Percentiles rank a stretch among this genome's conserved stretches.
Evolutionary conservation across 2,888 invertebrate species (phyloP).

Genomic region (Chloroclysta siterata): DNA sequence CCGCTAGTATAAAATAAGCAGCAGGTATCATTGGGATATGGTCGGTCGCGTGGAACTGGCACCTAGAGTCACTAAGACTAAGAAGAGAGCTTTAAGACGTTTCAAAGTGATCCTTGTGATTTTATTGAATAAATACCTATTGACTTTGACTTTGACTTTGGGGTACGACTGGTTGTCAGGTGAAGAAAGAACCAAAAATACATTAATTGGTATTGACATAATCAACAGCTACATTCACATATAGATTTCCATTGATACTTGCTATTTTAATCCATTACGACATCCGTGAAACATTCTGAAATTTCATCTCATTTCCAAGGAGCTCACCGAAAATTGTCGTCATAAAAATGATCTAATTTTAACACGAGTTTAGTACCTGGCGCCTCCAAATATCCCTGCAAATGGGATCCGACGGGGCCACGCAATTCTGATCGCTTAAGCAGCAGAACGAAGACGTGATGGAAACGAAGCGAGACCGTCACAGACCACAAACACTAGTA

Average conservation of each 20-base stretch:
- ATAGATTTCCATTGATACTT: neutral
- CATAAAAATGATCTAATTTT: conserved; percentile 27
- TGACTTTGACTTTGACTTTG: no score
- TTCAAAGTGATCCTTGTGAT: no score
- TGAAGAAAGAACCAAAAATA: no score
- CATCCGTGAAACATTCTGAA: neutral
- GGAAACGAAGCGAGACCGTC: neutral
- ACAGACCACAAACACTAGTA: neutral
- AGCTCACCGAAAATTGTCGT: conserved; percentile 8
- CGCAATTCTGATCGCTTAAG: conserved; percentile 5
- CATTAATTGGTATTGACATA: no score
- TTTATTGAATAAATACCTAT: no score
- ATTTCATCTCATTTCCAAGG: conserved; percentile 15
- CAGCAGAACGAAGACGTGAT: conserved; percentile 1
- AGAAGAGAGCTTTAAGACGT: no score
- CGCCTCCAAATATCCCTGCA: conserved; percentile 13
- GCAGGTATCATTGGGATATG: no score
- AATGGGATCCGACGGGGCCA: conserved; percentile 21
- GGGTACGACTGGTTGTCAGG: no score
- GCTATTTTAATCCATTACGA: neutral
- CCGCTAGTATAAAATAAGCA: no score
- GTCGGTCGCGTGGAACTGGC: no score
- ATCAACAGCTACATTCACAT: no score
- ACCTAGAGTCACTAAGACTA: no score
- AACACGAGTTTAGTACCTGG: neutral